Evolutionary conservation across 2,113 vertebrate genomes (phyloP), one percentile per base, ranked within the genome.

Genomic region (Megatriorchis doriae): DNA sequence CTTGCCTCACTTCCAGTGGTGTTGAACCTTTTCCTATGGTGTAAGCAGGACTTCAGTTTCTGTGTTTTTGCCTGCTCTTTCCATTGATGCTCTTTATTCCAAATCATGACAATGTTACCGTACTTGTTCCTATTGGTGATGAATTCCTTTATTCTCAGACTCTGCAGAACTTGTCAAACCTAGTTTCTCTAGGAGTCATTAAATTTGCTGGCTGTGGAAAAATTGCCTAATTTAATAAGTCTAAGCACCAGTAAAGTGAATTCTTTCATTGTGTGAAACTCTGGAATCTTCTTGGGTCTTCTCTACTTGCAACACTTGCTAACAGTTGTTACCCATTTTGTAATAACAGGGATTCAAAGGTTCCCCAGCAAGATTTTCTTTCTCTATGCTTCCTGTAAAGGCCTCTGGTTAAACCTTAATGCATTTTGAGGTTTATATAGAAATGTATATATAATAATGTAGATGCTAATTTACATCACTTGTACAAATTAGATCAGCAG

Each of bases 1-100:
- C 2, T 83, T 8, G 0, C 25, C 18, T 83, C 26, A 7, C 38
- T 81, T 86, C 38, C 59, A 52, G 22, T 0, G 0, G 11, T 0
- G 0, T 38, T 62, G 6, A 1, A 6, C 7, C 11, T 73, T 73
- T 56, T 53, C 8, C 38, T 52, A 13, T n/a, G n/a, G 38, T 53
- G 18, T 32, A 50, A 66, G 27, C 8, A 53, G 7, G 25, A 26
- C 50, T 85, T 74, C 1, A 11, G 4, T 22, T 92, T 79, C 73
- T 45, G 13, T 5, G 7, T 55, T 93, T 93, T 56, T 67, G 21
- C n/a, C 21, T 71, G 4, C 34, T 42, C 16, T 67, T 78, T 75
- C 38, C 38, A 7, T 38, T 65, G 21, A 42, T 52, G 27, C 9
- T 59, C 27, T 71, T 63, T 42, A 21, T 74, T 95, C 48, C 18